phyloP scores from a whole-genome alignment of 2,888 invertebrate genomes.

The Pemphredon lugubris region DNA sequence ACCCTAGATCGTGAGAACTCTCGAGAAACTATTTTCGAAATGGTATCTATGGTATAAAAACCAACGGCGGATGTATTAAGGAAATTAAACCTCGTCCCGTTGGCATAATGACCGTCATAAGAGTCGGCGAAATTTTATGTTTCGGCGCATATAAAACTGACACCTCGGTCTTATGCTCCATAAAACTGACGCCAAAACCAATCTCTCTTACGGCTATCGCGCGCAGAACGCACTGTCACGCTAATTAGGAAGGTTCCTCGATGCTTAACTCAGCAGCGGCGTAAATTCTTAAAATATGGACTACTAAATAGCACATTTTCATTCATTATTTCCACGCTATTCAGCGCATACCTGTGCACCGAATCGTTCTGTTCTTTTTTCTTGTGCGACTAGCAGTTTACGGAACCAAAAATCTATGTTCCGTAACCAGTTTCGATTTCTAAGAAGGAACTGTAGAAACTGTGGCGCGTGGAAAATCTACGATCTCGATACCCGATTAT shows the following conservation, averaged over 20 bases:
- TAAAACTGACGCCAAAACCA: constrained; percentile 24
- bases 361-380: background rate
- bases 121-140: constrained; percentile 32
- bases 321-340: constrained; percentile 6
- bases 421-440: no score
- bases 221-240: background rate
- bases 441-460: no score
- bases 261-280: constrained; percentile 5
- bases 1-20: no score
- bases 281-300: constrained; percentile 16
- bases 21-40: no score
- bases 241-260: constrained; percentile 25
- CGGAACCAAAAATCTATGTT: no score
- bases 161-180: background rate
- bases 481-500: no score
- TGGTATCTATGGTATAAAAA: no score
- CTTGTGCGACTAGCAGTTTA: no score
- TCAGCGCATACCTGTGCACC: background rate
- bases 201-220: constrained; percentile 6
- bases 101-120: background rate
- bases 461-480: no score
- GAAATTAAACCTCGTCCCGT: constrained; percentile 15
- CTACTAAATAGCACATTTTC: constrained; percentile 1
- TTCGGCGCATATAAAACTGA: constrained; percentile 12
- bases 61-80: constrained; percentile 3